Conservation (phyloP, 2,113 vertebrate species). For the Lamprotornis superbus region DNA sequence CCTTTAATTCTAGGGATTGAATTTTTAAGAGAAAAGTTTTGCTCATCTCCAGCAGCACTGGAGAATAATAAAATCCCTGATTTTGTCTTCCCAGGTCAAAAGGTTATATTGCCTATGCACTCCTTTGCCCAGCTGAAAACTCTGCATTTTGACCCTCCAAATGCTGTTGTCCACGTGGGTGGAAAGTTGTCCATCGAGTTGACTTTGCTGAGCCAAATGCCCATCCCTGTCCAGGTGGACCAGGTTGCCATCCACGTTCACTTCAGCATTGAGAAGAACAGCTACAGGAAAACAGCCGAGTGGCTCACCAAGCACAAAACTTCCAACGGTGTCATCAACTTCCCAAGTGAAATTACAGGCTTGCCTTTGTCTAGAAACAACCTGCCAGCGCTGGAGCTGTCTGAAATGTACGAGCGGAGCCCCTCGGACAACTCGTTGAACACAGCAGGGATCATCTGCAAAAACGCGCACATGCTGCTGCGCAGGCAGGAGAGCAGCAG, state of each 20-base stretch:
- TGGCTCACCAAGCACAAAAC: conserved; percentile 80
- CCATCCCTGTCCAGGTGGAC: conserved; percentile 82
- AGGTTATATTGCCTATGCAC: conserved; percentile 82
- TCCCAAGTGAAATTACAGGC: conserved; percentile 55
- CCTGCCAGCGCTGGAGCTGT: conserved; percentile 79
- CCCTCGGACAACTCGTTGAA: conserved; percentile 86
- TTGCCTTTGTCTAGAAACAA: conserved; percentile 18
- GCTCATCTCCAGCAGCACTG: background rate
- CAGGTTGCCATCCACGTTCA: conserved; percentile 85
- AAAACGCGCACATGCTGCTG: conserved; percentile 90
- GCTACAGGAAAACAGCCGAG: conserved; percentile 80
- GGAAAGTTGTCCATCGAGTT: conserved; percentile 85
- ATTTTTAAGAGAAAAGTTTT: background rate
- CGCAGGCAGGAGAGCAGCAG: conserved; percentile 81
- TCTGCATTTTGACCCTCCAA: conserved; percentile 84
- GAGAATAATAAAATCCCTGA: background rate
- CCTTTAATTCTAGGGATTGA: background rate
- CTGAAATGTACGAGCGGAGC: conserved; percentile 87
- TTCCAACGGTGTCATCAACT: conserved; percentile 78
- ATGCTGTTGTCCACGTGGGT: conserved; percentile 87
- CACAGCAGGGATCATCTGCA: conserved; percentile 89
- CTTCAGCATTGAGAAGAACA: conserved; percentile 86
- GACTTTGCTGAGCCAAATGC: conserved; percentile 87
- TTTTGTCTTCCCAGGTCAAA: conserved; percentile 71
- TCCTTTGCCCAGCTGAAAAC: conserved; percentile 86